Evolutionary conservation across 2,888 invertebrate species (phyloP).

Genomic region (Megaustenia siamemsis): DNA sequence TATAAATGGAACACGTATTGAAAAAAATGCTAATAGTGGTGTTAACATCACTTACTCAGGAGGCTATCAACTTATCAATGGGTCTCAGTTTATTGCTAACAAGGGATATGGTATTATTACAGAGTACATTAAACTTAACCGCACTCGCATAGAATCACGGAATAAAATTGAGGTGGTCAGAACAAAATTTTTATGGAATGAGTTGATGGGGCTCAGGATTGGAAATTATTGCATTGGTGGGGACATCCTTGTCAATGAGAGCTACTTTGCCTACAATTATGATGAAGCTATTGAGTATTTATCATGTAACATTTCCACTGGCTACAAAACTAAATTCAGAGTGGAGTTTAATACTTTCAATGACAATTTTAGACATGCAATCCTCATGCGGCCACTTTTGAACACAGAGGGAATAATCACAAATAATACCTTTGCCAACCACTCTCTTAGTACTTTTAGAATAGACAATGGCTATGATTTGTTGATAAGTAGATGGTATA

Average conservation of each 20-base stretch:
- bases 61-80: constrained; percentile 94
- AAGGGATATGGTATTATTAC: constrained; percentile 84
- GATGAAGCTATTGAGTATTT: constrained; percentile 90
- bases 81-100: constrained; percentile 91
- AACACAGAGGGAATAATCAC: constrained; percentile 81
- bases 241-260: constrained; percentile 88
- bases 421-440: constrained; percentile 92
- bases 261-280: constrained; percentile 90
- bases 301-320: constrained; percentile 87
- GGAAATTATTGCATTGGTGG: constrained; percentile 91
- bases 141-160: constrained; percentile 69
- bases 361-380: constrained; percentile 75
- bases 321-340: constrained; percentile 74
- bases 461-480: constrained; percentile 87
- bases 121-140: constrained; percentile 74
- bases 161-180: constrained; percentile 85
- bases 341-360: constrained; percentile 76
- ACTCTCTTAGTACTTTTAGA: constrained; percentile 89
- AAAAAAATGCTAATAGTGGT: constrained; percentile 88
- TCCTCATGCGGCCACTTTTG: constrained; percentile 76
- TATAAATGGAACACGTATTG: constrained; percentile 92
- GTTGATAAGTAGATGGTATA: constrained; percentile 75
- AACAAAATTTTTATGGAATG: constrained; percentile 91
- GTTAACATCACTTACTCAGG: constrained; percentile 97
- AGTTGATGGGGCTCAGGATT: constrained; percentile 92